These are phyloP conservation scores for Listronotus bonariensis DNA, from an alignment of 1,140 invertebrate genomes.

Conservation along the genomic window DNA sequence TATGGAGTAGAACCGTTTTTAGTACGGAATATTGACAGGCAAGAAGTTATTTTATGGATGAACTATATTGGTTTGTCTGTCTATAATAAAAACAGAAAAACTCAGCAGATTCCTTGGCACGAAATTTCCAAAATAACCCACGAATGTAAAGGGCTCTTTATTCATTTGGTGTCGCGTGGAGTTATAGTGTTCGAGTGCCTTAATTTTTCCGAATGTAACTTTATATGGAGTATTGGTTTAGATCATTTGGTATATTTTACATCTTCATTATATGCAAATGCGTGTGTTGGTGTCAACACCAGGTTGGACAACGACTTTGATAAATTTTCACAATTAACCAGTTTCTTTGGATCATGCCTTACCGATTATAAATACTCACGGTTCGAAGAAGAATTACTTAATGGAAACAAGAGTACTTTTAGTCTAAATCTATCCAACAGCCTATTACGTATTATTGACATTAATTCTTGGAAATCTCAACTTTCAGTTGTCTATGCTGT, in stretches of 20 bases:
- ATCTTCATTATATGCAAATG: not conserved
- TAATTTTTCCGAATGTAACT: conserved; percentile 30
- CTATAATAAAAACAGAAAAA: conserved; percentile 18
- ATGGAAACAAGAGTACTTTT: not conserved
- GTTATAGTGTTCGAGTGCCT: conserved; percentile 18
- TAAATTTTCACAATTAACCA: not conserved
- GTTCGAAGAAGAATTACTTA: not conserved
- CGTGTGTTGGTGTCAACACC: not conserved
- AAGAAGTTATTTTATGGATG: conserved; percentile 31
- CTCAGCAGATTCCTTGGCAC: conserved; percentile 15
- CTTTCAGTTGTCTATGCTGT: conserved; percentile 12
- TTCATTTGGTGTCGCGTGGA: conserved; percentile 5
- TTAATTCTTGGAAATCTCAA: conserved; percentile 15
- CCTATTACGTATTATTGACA: not conserved
- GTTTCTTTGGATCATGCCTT: conserved; percentile 4
- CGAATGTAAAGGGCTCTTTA: conserved; percentile 18
- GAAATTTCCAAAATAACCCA: conserved; percentile 26
- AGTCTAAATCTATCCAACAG: conserved; percentile 1
- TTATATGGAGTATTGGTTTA: conserved; percentile 22
- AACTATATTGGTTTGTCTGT: conserved; percentile 32
- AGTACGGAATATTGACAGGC: conserved; percentile 11
- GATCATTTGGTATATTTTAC: conserved; percentile 28
- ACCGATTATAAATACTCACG: not conserved
- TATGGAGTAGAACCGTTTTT: conserved; percentile 35
- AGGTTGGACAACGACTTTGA: not conserved